Percentiles rank a stretch among this genome's conserved stretches.
Conservation (phyloP, 2,797 vertebrate species). For the Sitta carolinensis region DNA sequence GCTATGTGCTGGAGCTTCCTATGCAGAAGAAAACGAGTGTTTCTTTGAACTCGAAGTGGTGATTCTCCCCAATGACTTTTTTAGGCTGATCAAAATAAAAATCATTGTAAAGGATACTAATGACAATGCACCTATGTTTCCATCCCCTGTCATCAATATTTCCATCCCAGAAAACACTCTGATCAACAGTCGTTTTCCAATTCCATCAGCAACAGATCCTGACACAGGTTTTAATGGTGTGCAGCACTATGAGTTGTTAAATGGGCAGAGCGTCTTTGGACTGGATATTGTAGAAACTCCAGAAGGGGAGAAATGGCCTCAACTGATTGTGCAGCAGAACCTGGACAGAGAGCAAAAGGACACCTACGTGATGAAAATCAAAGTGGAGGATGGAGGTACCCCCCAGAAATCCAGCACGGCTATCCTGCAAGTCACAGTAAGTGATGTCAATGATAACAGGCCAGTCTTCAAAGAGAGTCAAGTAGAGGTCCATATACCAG, state of each 20-base stretch:
- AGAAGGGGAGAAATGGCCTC: constrained; percentile 99
- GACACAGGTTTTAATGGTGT: constrained; percentile 98
- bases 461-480: constrained; percentile 97
- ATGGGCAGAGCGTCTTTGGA: constrained; percentile 95
- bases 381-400: constrained; percentile 96
- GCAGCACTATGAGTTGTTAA: constrained; percentile 96
- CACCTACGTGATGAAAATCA: constrained; percentile 99
- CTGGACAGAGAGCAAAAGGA: constrained; percentile 98
- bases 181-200: constrained; percentile 97
- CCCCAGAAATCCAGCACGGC: constrained; percentile 99
- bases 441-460: constrained; percentile 97
- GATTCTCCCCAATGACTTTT: constrained; percentile 98
- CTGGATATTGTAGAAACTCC: constrained; percentile 98
- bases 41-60: constrained; percentile 99
- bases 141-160: constrained; percentile 98
- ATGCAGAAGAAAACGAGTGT: constrained; percentile 93
- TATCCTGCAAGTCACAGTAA: constrained; percentile 97
- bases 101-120: constrained; percentile 98
- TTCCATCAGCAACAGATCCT: constrained; percentile 97
- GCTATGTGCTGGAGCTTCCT: constrained; percentile 93
- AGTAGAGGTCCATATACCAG: constrained; percentile 95
- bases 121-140: constrained; percentile 99
- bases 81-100: constrained; percentile 99
- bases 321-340: constrained; percentile 97
- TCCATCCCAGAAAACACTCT: constrained; percentile 99